Evolutionary conservation across 1,140 invertebrate genomes (phyloP).

Genomic region (Plodia interpunctella): DNA sequence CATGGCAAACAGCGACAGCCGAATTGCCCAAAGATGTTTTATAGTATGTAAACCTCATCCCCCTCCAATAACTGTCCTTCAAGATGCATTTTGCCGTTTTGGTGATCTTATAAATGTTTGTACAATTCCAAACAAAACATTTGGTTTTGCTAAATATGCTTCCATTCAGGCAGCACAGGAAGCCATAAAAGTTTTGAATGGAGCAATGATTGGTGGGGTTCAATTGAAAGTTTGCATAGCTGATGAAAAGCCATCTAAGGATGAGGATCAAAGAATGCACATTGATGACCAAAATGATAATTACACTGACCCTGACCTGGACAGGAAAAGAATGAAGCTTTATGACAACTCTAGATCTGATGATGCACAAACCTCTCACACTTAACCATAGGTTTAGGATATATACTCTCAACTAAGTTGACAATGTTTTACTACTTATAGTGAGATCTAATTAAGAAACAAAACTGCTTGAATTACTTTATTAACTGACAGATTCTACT

Average conservation of each 20-base stretch:
- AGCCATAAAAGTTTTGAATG: slow-evolving; percentile 86
- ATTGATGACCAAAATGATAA: slow-evolving; percentile 30
- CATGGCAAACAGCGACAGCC: slow-evolving; percentile 77
- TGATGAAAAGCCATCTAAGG: slow-evolving; percentile 82
- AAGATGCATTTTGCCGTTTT: slow-evolving; percentile 94
- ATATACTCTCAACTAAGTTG: neutral
- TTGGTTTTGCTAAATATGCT: slow-evolving; percentile 95
- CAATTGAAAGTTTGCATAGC: slow-evolving; percentile 93
- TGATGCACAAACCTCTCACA: too few species aligned
- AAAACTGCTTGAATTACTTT: slow-evolving; percentile 12
- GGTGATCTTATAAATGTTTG: slow-evolving; percentile 96
- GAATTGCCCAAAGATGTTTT: slow-evolving; percentile 74
- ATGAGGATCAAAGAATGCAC: slow-evolving; percentile 31
- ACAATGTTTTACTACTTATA: neutral
- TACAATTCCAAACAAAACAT: slow-evolving; percentile 91
- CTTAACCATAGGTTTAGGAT: too few species aligned
- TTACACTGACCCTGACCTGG: slow-evolving; percentile 36
- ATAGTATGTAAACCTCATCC: slow-evolving; percentile 90
- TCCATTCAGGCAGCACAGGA: slow-evolving; percentile 85
- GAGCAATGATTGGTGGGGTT: slow-evolving; percentile 89
- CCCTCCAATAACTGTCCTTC: slow-evolving; percentile 87
- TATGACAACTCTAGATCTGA: slow-evolving; percentile 29
- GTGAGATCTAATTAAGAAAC: neutral
- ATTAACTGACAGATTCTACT: neutral
- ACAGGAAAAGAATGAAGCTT: slow-evolving; percentile 53